A percentile compares a stretch with the other conserved stretches of the same genome.
Conservation (phyloP, 1,140 invertebrate genomes). For the Temnothorax curvispinosus region DNA sequence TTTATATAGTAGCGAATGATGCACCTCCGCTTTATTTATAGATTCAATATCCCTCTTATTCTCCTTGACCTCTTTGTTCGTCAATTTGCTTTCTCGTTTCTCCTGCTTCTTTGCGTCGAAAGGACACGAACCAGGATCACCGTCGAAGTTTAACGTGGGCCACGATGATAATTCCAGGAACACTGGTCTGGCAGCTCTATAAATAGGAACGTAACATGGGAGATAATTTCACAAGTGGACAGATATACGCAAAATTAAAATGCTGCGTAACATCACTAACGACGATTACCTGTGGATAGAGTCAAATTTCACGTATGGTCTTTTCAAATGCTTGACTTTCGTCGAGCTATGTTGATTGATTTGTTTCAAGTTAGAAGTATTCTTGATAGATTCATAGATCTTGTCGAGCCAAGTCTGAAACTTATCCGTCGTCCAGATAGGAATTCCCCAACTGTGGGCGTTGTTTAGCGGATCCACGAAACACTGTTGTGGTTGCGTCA, state of each 20-base stretch:
- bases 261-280: neutral
- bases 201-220: constrained; percentile 34
- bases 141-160: constrained; percentile 84
- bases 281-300: constrained; percentile 82
- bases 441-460: constrained; percentile 86
- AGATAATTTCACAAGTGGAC: neutral
- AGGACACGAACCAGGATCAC: constrained; percentile 82
- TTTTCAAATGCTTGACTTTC: constrained; percentile 83
- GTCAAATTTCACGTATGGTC: constrained; percentile 86
- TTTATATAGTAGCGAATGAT: constrained; percentile 2
- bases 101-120: constrained; percentile 77
- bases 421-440: constrained; percentile 87
- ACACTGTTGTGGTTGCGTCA: constrained; percentile 86
- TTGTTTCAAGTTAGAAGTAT: constrained; percentile 76
- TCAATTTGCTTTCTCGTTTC: constrained; percentile 68
- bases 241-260: neutral
- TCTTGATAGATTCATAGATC: constrained; percentile 80
- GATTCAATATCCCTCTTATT: constrained; percentile 75
- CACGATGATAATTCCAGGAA: constrained; percentile 84
- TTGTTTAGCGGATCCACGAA: constrained; percentile 86
- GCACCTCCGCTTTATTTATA: constrained; percentile 78
- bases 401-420: constrained; percentile 85
- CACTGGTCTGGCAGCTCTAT: constrained; percentile 83
- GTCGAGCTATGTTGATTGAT: constrained; percentile 71
- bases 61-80: constrained; percentile 80